Evolutionary conservation across 2,888 invertebrate genomes (phyloP).

Genomic region (Dorcus hopei): DNA sequence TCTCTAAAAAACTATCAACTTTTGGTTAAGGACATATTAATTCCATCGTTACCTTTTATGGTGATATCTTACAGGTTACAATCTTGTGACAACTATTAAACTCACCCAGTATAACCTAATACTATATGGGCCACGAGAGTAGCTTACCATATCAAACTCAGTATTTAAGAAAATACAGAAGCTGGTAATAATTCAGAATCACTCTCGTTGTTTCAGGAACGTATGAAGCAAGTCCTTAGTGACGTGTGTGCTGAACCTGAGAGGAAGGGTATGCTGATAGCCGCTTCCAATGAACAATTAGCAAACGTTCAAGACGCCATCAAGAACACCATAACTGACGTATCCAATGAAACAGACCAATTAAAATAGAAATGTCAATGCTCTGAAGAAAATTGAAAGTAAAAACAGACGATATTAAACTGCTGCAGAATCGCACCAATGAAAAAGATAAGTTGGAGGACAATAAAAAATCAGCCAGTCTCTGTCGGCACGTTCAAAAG

Average conservation of each 20-base stretch:
- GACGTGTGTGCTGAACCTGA: slow-evolving; percentile 41
- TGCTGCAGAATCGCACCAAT: slow-evolving; percentile 5
- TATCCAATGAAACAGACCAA: slow-evolving; percentile 36
- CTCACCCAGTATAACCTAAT: too few relatives aligned
- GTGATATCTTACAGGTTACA: too few relatives aligned
- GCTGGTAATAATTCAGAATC: neutral
- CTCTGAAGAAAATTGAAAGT: slow-evolving; percentile 11
- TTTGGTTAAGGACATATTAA: too few relatives aligned
- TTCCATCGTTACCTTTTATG: too few relatives aligned
- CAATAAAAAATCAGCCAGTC: neutral
- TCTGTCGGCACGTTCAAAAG: slow-evolving; percentile 2
- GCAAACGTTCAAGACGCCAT: slow-evolving; percentile 38
- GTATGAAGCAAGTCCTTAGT: slow-evolving; percentile 36
- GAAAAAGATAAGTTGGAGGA: slow-evolving; percentile 17
- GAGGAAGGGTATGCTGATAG: slow-evolving; percentile 38
- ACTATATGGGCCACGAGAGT: too few relatives aligned
- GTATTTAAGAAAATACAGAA: too few relatives aligned
- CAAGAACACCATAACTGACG: slow-evolving; percentile 36
- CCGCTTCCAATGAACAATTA: slow-evolving; percentile 40
- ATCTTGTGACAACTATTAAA: too few relatives aligned
- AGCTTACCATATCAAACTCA: too few relatives aligned
- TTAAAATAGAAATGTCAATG: slow-evolving; percentile 33
- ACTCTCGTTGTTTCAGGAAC: slow-evolving; percentile 29
- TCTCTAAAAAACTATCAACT: too few relatives aligned
- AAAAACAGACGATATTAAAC: slow-evolving; percentile 19